Evolutionary conservation across 1,140 invertebrate genomes (phyloP).

Genomic region (Micrasema minimum): DNA sequence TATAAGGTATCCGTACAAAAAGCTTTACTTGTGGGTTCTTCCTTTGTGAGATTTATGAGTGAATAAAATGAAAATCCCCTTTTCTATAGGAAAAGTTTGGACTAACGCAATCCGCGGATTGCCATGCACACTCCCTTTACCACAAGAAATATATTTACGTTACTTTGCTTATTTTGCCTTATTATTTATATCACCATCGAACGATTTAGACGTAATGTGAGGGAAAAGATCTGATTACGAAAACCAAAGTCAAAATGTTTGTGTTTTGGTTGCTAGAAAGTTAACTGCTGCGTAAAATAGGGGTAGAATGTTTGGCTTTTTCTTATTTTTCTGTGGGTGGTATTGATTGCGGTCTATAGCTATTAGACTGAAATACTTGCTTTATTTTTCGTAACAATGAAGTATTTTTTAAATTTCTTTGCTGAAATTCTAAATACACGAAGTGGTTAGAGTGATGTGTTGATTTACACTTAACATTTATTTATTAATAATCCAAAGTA

Average conservation of each 20-base stretch:
- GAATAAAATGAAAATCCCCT: slow-evolving; percentile 53
- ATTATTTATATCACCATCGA: slow-evolving; percentile 35
- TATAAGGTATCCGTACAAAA: slow-evolving; percentile 53
- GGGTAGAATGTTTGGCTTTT: slow-evolving; percentile 18
- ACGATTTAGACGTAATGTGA: slow-evolving; percentile 19
- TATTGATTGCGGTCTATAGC: slow-evolving; percentile 18
- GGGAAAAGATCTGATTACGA: slow-evolving; percentile 37
- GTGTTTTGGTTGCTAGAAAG: slow-evolving; percentile 33
- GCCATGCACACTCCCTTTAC: slow-evolving; percentile 4
- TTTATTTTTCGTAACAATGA: too few species aligned
- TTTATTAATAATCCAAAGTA: too few species aligned
- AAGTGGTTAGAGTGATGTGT: too few species aligned
- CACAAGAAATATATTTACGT: slow-evolving; percentile 15
- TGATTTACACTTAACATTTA: too few species aligned
- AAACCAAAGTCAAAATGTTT: slow-evolving; percentile 37
- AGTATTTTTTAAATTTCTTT: too few species aligned
- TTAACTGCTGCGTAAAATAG: slow-evolving; percentile 38
- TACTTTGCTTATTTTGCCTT: slow-evolving; percentile 29
- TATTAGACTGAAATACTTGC: too few species aligned
- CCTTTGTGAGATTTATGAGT: slow-evolving; percentile 52
- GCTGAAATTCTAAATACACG: too few species aligned
- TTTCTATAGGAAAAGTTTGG: slow-evolving; percentile 49
- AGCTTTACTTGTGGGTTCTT: slow-evolving; percentile 52
- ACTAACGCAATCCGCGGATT: slow-evolving; percentile 41
- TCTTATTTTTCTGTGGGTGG: slow-evolving; percentile 9